Evolutionary conservation across 1,140 invertebrate species (phyloP).

Genomic region (Macrobrachium rosenbergii): DNA sequence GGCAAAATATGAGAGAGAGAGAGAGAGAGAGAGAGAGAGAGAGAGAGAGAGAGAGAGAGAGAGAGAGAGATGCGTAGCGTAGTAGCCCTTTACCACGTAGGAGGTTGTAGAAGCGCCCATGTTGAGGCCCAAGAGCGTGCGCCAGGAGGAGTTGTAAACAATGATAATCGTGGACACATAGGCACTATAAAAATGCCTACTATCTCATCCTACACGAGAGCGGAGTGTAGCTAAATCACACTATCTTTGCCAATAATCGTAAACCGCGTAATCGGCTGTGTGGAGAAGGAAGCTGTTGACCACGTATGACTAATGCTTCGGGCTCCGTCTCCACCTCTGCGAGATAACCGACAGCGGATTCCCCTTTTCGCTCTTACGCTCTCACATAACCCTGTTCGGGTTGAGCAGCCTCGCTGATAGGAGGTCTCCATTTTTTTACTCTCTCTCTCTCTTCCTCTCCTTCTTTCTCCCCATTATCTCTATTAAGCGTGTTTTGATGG

Average conservation of each 20-base stretch:
- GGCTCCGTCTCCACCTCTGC: not conserved
- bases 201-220: conserved; percentile 41
- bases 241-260: conserved; percentile 38
- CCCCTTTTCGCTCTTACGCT: too few relatives aligned
- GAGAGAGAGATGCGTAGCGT: not conserved
- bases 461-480: too few relatives aligned
- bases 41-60: conserved; percentile 6
- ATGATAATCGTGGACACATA: conserved; percentile 43
- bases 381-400: too few relatives aligned
- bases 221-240: conserved; percentile 41
- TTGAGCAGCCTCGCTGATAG: too few relatives aligned
- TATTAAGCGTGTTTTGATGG: too few relatives aligned
- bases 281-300: too few relatives aligned
- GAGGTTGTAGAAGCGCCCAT: not conserved
- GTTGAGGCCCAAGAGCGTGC: not conserved
- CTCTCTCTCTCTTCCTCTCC: too few relatives aligned
- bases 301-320: conserved; percentile 25
- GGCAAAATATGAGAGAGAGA: not conserved
- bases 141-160: not conserved
- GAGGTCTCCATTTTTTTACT: too few relatives aligned
- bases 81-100: not conserved
- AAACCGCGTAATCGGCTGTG: not conserved
- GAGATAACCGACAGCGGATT: too few relatives aligned
- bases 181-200: conserved; percentile 44
- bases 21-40: conserved; percentile 17